Evolutionary conservation across 2,113 vertebrate genomes (phyloP).

Genomic region (Sphyrna mokarran): DNA sequence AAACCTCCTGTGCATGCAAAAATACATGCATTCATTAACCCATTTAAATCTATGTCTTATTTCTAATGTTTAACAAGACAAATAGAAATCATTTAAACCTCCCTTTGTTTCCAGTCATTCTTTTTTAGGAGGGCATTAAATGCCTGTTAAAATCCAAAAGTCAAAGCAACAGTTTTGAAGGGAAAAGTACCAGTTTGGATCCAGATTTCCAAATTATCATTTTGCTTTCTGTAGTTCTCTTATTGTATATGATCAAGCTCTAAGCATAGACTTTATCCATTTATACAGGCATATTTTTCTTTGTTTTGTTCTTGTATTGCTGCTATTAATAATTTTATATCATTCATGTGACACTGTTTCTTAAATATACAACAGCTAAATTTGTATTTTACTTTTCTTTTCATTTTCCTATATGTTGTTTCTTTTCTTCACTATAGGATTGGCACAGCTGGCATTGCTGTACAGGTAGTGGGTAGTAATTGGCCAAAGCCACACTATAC

Average conservation of each 20-base stretch:
- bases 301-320: background rate
- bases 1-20: too few species aligned
- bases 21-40: too few species aligned
- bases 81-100: too few species aligned
- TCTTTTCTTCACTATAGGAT: constrained; percentile 57
- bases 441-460: constrained; percentile 81
- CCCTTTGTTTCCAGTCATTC: too few species aligned
- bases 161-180: background rate
- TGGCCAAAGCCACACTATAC: constrained; percentile 97
- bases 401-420: background rate
- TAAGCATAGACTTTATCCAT: background rate
- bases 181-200: background rate
- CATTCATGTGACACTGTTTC: background rate
- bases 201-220: background rate
- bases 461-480: constrained; percentile 96
- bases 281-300: background rate
- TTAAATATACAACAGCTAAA: background rate
- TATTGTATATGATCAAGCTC: background rate
- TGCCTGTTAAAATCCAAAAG: background rate
- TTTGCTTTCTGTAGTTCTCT: background rate
- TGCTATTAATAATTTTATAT: background rate
- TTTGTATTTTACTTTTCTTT: background rate
- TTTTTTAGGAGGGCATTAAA: background rate
- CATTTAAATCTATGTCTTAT: too few species aligned
- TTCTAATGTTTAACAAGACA: too few species aligned